These are phyloP conservation scores for Theretra japonica DNA, from an alignment of 2,888 invertebrate species.

Conservation along the genomic window DNA sequence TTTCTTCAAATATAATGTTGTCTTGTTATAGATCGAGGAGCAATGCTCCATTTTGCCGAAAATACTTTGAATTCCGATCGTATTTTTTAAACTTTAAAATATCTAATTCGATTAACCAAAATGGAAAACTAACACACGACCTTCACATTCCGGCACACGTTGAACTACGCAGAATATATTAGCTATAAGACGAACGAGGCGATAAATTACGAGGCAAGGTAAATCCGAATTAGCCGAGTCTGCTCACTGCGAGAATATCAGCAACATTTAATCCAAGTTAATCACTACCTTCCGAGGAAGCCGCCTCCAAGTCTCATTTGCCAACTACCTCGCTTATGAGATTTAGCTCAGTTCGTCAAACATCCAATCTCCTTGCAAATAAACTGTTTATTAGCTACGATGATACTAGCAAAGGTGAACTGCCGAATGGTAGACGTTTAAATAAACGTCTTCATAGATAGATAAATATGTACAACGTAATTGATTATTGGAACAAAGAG, in stretches of 20 bases:
- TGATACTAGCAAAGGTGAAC: background rate
- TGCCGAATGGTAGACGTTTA: background rate
- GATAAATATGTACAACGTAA: no score
- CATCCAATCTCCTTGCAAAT: conserved; percentile 14
- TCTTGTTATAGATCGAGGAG: no score
- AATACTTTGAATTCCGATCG: no score
- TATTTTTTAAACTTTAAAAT: no score
- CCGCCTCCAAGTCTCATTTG: conserved; percentile 17
- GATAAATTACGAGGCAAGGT: conserved; percentile 43
- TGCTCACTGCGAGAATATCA: conserved; percentile 47
- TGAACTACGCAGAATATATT: background rate
- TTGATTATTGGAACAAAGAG: background rate
- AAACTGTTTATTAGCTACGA: background rate
- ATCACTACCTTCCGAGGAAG: conserved; percentile 54
- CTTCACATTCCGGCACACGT: no score
- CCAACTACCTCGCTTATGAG: conserved; percentile 23
- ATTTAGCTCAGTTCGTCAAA: conserved; percentile 11
- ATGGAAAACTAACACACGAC: no score
- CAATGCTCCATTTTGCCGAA: no score
- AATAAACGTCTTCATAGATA: no score
- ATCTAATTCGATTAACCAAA: no score
- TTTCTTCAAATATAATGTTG: no score
- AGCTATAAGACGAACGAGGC: background rate
- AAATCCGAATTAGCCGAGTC: background rate
- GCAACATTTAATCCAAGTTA: conserved; percentile 69